Percentiles rank a stretch among this genome's conserved stretches.
These are phyloP conservation scores for Mormyrus iriodes DNA, from an alignment of 2,113 vertebrate species.

Conservation along the genomic window DNA sequence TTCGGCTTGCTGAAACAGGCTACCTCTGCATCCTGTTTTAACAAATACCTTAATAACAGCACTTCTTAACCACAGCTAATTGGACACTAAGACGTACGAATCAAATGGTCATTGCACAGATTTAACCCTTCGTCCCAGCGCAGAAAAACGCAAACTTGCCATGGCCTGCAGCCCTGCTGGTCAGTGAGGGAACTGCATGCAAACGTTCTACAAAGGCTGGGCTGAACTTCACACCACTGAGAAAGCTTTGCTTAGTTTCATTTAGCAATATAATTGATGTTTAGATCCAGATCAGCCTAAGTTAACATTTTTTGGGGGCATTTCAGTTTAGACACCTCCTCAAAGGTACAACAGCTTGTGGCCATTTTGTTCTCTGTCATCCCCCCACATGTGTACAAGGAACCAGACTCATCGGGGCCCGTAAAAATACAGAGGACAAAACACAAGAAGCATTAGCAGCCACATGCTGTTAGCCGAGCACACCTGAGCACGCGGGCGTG, in stretches of 20 bases:
- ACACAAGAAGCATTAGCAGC: neutral
- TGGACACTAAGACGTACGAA: no score
- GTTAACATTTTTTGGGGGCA: neutral
- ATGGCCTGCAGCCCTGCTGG: neutral
- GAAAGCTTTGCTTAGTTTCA: neutral
- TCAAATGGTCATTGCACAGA: neutral
- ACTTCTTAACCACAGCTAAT: neutral
- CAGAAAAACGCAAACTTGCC: neutral
- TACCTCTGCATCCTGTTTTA: neutral
- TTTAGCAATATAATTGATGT: neutral
- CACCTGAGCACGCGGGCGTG: neutral
- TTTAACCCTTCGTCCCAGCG: neutral
- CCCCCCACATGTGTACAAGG: neutral
- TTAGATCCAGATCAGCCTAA: neutral
- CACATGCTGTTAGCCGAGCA: neutral
- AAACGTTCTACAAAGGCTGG: neutral
- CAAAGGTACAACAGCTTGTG: neutral
- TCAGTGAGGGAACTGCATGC: neutral
- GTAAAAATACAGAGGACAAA: neutral
- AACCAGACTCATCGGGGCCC: neutral
- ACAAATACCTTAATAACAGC: neutral
- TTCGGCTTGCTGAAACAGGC: neutral
- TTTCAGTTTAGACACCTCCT: neutral
- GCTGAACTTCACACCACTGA: neutral
- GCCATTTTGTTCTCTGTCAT: neutral